Evolutionary conservation across 2,797 vertebrate genomes (phyloP).

Genomic region (Petrocephalus sullivani): DNA sequence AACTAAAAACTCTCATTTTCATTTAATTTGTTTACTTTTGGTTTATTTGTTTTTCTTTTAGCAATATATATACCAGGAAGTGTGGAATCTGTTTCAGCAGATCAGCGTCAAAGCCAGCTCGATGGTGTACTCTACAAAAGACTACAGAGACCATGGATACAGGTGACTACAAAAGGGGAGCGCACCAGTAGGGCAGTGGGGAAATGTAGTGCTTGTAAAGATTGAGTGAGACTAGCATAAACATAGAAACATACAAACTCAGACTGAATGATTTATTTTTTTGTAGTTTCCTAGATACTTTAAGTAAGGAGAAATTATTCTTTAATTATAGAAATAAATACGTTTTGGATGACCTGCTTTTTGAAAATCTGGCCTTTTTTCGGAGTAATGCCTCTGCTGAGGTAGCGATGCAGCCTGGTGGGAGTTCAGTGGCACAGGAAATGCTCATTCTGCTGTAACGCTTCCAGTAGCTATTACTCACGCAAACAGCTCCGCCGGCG

Average conservation of each 20-base stretch:
- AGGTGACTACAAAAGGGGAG: slow-evolving; percentile 62
- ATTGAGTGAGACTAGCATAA: not conserved
- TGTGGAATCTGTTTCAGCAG: slow-evolving; percentile 98
- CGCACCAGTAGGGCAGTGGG: not conserved
- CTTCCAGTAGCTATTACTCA: not conserved
- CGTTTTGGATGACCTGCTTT: not conserved
- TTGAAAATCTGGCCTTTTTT: slow-evolving; percentile 2
- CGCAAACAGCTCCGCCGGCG: not conserved
- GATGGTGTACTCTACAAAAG: slow-evolving; percentile 91
- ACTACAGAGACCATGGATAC: slow-evolving; percentile 91
- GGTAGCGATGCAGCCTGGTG: not conserved
- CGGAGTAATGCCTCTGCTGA: not conserved
- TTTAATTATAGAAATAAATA: not conserved
- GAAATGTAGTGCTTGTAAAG: not conserved
- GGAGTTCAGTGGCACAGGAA: not conserved
- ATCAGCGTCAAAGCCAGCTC: slow-evolving; percentile 98
- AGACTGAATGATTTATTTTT: not conserved
- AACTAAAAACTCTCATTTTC: not conserved
- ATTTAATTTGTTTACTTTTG: not conserved
- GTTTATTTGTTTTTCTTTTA: slow-evolving; percentile 37
- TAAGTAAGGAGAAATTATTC: not conserved
- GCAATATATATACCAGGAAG: slow-evolving; percentile 98
- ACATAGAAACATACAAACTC: not conserved
- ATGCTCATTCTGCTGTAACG: not conserved
- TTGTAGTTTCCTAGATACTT: not conserved